Percentiles rank a stretch among this genome's conserved stretches.
These are phyloP conservation scores for Meandrina meandrites DNA, from an alignment of 92 coral and sea anemone species.

Conservation along the genomic window DNA sequence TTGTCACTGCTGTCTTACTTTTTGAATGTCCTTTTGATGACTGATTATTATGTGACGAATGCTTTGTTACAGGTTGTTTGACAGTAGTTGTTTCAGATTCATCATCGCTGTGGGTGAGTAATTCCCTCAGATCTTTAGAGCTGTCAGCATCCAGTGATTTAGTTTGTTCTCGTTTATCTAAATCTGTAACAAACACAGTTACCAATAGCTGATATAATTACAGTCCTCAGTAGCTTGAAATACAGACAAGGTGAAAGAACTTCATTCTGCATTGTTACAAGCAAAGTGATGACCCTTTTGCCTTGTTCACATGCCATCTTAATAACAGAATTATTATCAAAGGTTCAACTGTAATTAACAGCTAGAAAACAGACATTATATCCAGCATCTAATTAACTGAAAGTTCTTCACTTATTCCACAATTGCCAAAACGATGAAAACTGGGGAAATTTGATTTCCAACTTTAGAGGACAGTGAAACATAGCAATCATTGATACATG, in stretches of 20 bases:
- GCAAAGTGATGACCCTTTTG: too few relatives aligned
- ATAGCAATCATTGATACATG: too few relatives aligned
- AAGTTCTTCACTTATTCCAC: too few relatives aligned
- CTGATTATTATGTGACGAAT: background rate
- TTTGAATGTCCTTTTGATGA: constrained; percentile 8
- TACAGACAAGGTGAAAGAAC: too few relatives aligned
- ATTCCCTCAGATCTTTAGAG: constrained; percentile 6
- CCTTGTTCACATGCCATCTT: too few relatives aligned
- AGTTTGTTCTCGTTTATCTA: background rate
- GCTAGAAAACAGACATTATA: too few relatives aligned
- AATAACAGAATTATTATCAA: too few relatives aligned
- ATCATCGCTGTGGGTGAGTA: background rate
- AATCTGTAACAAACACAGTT: background rate
- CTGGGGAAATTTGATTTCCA: background rate
- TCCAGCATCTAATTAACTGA: too few relatives aligned
- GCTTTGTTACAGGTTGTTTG: background rate
- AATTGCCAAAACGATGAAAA: background rate
- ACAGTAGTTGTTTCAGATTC: background rate
- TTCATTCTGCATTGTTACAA: too few relatives aligned
- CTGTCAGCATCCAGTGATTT: constrained; percentile 13
- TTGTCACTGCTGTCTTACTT: background rate
- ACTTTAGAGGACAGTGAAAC: background rate
- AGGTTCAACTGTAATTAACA: too few relatives aligned
- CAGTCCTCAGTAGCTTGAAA: too few relatives aligned
- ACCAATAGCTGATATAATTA: too few relatives aligned